Evolutionary conservation across 2,113 vertebrate species (phyloP), one percentile per base, ranked within the genome.

Genomic region (Pelusios castaneus): DNA sequence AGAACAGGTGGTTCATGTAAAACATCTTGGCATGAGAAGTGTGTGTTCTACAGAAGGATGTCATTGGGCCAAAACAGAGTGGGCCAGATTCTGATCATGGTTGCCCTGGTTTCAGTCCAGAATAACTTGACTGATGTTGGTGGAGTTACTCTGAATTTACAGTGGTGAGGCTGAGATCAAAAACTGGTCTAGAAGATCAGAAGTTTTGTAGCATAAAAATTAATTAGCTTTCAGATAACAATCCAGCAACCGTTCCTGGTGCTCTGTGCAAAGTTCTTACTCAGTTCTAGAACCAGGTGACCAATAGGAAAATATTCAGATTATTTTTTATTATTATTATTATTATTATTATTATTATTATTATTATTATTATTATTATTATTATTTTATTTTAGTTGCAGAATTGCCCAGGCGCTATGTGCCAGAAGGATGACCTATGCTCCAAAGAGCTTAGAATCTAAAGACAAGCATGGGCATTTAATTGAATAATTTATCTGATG

Each of bases 121-220:
- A 67, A 76, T 76, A 45, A 76, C 63, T 29, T 76, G 73, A 76
- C 25, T 8, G 43, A 45, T 45, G 41, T 27, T 45, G 73, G 41
- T 45, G 38, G 25, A 45, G 24, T 76, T 76, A 76, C 56, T 43
- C n/a, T 8, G 0, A 3, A 3, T 4, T 0, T 8, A 0, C 0
- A 2, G 21, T 52, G 55, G 0, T 31, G 6, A 47, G 22, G 51
- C 6, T 58, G 63, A 27, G 38, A 45, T 25, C 9, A 1, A 55
- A 56, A 49, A 51, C 47, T 78, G 60, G 27, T 38, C 51, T 2
- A 0, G 5, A 54, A n/a, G 87, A 27, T 52, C 78, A 78, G 24
- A 76, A 45, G 7, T 76, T 76, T 27, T 45, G 16, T 76, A 43
- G 25, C 21, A 43, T 45, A 41, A 27, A 45, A 43, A 45, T 45